Percentiles rank a stretch among this genome's conserved stretches.
These are phyloP conservation scores for Gavialis gangeticus DNA, from an alignment of 2,113 vertebrate species.

Conservation along the genomic window DNA sequence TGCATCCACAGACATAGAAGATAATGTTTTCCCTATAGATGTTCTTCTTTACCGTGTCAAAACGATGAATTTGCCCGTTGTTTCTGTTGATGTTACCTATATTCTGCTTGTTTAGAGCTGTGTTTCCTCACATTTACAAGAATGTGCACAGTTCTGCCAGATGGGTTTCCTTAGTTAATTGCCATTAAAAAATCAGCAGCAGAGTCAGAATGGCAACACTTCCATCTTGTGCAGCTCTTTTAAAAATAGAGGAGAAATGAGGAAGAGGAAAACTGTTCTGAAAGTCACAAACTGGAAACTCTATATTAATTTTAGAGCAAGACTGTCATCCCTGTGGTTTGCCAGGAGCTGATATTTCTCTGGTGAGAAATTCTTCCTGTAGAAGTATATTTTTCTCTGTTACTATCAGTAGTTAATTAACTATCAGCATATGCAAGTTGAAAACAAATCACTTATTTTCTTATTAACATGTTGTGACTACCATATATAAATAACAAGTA, in stretches of 20 bases:
- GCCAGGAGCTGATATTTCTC: neutral
- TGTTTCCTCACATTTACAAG: neutral
- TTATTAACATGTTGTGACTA: neutral
- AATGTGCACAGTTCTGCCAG: neutral
- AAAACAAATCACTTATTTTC: neutral
- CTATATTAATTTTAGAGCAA: neutral
- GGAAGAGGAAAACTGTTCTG: neutral
- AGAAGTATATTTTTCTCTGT: no score
- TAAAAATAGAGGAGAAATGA: neutral
- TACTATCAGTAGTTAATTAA: neutral
- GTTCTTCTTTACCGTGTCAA: neutral
- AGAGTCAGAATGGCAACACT: neutral
- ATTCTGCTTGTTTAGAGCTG: neutral
- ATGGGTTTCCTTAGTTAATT: neutral
- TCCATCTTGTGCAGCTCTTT: neutral
- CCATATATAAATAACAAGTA: neutral
- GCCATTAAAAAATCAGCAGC: neutral
- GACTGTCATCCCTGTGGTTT: neutral
- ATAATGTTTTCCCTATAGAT: neutral
- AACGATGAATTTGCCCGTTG: neutral
- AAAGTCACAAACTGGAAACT: neutral
- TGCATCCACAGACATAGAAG: neutral
- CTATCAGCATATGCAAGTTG: neutral
- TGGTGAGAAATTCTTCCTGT: neutral
- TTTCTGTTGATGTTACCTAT: neutral